These are phyloP conservation scores for Drosophila athabasca DNA, from an alignment of 1,140 invertebrate species.

Conservation along the genomic window DNA sequence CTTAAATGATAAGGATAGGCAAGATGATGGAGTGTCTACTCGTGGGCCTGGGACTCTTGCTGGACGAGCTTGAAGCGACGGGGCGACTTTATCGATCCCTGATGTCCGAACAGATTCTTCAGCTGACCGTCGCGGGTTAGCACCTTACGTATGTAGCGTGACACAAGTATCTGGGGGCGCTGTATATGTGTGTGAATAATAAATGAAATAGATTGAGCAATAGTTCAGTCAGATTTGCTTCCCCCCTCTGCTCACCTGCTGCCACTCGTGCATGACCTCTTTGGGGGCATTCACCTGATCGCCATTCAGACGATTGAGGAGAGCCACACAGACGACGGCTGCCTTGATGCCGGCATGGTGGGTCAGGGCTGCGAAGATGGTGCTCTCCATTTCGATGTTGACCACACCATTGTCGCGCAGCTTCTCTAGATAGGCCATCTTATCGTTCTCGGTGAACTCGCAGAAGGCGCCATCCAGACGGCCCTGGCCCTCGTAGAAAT, in stretches of 20 bases:
- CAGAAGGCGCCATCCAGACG: slow-evolving; percentile 98
- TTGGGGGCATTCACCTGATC: slow-evolving; percentile 97
- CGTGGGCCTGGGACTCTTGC: slow-evolving; percentile 94
- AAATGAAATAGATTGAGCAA: neutral
- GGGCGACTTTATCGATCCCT: slow-evolving; percentile 92
- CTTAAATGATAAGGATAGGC: slow-evolving; percentile 24
- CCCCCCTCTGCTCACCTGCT: slow-evolving; percentile 83
- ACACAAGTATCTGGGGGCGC: slow-evolving; percentile 94
- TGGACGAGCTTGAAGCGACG: slow-evolving; percentile 93
- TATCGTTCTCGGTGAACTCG: slow-evolving; percentile 95
- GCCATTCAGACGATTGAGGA: slow-evolving; percentile 96
- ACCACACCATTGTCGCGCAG: slow-evolving; percentile 92
- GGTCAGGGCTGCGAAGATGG: slow-evolving; percentile 94
- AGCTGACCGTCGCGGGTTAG: slow-evolving; percentile 89
- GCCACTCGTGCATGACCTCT: slow-evolving; percentile 96
- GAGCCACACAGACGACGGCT: slow-evolving; percentile 95
- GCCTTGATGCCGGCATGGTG: slow-evolving; percentile 96
- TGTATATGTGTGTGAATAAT: slow-evolving; percentile 54
- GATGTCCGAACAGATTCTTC: slow-evolving; percentile 88
- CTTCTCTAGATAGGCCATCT: slow-evolving; percentile 93
- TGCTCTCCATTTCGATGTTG: slow-evolving; percentile 99
- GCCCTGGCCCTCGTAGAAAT: slow-evolving; percentile 99
- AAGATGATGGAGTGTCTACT: slow-evolving; percentile 85
- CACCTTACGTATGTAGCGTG: slow-evolving; percentile 93
- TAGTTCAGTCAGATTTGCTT: neutral